Evolutionary conservation across 2,113 vertebrate genomes (phyloP).

Genomic region (Strigops habroptila): DNA sequence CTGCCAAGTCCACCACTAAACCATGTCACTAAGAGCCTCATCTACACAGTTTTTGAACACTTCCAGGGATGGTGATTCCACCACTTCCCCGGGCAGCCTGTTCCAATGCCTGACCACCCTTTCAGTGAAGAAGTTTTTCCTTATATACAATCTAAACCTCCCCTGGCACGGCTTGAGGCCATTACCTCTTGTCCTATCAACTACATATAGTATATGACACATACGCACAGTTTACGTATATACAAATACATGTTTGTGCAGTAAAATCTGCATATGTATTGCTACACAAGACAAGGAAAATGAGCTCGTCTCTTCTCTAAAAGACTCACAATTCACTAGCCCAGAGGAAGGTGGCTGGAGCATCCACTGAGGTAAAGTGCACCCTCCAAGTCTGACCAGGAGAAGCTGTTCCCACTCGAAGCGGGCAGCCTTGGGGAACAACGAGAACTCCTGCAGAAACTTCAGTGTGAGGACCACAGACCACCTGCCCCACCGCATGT

Average conservation of each 20-base stretch:
- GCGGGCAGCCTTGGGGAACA: background rate
- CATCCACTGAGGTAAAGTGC: fast-evolving
- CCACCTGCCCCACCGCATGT: fast-evolving
- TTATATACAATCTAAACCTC: background rate
- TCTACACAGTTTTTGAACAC: background rate
- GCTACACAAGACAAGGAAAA: background rate
- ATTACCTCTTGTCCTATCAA: background rate
- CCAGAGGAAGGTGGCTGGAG: too few species aligned
- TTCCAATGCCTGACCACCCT: background rate
- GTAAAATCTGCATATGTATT: background rate
- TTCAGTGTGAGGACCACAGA: fast-evolving
- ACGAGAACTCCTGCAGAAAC: fast-evolving
- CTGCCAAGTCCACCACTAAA: background rate
- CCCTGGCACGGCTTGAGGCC: background rate
- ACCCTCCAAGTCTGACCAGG: fast-evolving
- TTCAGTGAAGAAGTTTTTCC: background rate
- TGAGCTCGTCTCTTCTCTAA: fast-evolving
- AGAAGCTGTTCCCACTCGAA: background rate
- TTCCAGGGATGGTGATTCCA: too few species aligned
- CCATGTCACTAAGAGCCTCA: background rate
- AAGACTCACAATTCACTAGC: background rate
- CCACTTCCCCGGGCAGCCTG: too few species aligned
- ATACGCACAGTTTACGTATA: background rate
- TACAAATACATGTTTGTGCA: fast-evolving
- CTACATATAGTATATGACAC: too few species aligned